Evolutionary conservation across 2,797 vertebrate genomes (phyloP).

Genomic region (Eupleurogrammus muticus): DNA sequence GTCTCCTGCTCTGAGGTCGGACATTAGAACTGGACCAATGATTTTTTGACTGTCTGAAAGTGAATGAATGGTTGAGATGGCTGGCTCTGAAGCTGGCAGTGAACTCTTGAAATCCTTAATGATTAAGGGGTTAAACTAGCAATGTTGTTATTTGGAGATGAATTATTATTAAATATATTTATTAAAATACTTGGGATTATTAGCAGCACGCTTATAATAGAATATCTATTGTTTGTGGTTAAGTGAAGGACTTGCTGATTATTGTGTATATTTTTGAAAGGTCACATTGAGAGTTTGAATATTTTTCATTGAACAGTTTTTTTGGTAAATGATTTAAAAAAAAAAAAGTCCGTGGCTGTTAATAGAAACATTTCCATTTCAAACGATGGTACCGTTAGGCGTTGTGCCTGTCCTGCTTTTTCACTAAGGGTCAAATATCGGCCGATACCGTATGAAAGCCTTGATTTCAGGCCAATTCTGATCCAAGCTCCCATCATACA

Average conservation of each 20-base stretch:
- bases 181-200: slow-evolving; percentile 26
- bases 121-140: slow-evolving; percentile 40
- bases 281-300: slow-evolving; percentile 21
- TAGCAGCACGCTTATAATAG: slow-evolving; percentile 18
- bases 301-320: slow-evolving; percentile 4
- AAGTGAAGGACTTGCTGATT: slow-evolving; percentile 32
- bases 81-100: slow-evolving; percentile 39
- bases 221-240: slow-evolving; percentile 25
- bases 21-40: slow-evolving; percentile 25
- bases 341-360: slow-evolving; percentile 8
- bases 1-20: not conserved
- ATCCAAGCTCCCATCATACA: too few species aligned
- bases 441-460: too few species aligned
- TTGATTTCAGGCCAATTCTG: too few species aligned
- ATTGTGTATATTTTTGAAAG: slow-evolving; percentile 41
- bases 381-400: not conserved
- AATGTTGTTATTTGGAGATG: slow-evolving; percentile 25
- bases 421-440: too few species aligned
- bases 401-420: too few species aligned
- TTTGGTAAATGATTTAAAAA: not conserved
- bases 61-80: slow-evolving; percentile 20
- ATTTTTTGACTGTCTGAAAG: slow-evolving; percentile 5
- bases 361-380: slow-evolving; percentile 26
- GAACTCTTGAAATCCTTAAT: slow-evolving; percentile 51
- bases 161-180: slow-evolving; percentile 39